Conservation (phyloP, 2,797 vertebrate species). For the Lates japonicus region DNA sequence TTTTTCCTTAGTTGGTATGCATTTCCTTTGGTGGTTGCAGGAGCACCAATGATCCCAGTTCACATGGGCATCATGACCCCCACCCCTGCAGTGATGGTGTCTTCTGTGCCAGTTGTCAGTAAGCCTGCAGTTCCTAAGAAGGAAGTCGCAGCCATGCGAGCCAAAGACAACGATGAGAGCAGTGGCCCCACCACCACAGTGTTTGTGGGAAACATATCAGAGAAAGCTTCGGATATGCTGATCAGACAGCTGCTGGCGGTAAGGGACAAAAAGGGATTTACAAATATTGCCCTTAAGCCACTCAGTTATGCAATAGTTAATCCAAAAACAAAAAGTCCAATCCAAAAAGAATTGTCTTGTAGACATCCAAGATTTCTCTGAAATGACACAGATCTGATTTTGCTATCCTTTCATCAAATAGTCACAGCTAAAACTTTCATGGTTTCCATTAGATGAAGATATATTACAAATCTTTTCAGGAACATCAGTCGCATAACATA, state of each 20-base stretch:
- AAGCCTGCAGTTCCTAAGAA: constrained; percentile 93
- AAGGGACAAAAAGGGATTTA: constrained; percentile 72
- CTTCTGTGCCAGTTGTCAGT: constrained; percentile 92
- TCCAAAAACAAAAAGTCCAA: too few relatives aligned
- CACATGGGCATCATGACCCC: constrained; percentile 98
- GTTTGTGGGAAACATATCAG: constrained; percentile 99
- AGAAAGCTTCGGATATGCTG: constrained; percentile 99
- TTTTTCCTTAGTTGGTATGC: not conserved
- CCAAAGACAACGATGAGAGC: constrained; percentile 92
- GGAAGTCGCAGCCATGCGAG: constrained; percentile 86
- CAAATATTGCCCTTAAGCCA: not conserved
- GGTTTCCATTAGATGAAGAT: not conserved
- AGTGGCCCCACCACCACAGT: constrained; percentile 98
- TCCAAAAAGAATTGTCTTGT: not conserved
- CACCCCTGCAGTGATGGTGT: constrained; percentile 92
- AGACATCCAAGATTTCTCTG: not conserved
- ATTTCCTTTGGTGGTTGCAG: constrained; percentile 75
- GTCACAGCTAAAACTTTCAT: not conserved
- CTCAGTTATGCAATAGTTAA: not conserved
- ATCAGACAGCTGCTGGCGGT: constrained; percentile 97
- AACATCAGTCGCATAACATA: not conserved
- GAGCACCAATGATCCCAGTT: constrained; percentile 97
- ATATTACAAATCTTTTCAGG: not conserved
- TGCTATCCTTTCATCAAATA: not conserved
- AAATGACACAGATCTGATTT: not conserved